Evolutionary conservation across 2,113 vertebrate genomes (phyloP), one percentile per base, ranked within the genome.

Genomic region (Phoxinus phoxinus): DNA sequence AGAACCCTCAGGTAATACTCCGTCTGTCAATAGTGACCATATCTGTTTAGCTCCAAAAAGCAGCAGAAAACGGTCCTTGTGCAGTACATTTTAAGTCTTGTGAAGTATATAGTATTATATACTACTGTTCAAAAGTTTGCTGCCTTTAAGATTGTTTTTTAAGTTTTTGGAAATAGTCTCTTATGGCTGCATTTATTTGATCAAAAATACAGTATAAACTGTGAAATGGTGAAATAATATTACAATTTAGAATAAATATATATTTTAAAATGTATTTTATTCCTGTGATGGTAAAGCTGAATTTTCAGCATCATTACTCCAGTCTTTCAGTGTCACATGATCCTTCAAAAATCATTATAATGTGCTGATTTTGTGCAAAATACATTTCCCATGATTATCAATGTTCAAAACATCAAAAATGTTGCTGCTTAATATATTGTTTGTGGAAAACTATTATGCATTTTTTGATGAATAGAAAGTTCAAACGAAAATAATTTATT

Each of bases 1-100:
- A 99, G 94, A 99, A 87, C 48, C 86, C 88, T 1, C 88, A 89
- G 88, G 88, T 89, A 48, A 83, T 71, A 8, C 9, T 35, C 37
- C 15, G 6, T 23, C 46, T 30, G 8, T 41, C 69, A 72, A 11
- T 41, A n/a, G 10, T 71, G 17, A 21, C 19, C 32, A 71, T 8
- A 9, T 71, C 67, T 23, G 67, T 41, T n/a, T 12, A 41, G 21
- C 51, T 19, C 51, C 2, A 53, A 53, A 53, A 53, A 19, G 5
- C 67, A 37, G 32, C 8, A 71, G 11, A 32, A 23, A 12, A 71
- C 12, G 4, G 21, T 41, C 32, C 19, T 71, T 37, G 4, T 23
- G 4, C 35, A 1, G 9, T 41, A 23, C 67, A 41, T 71, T 71
- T 71, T 2, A 72, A 72, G 4, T 71, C 0, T 41, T 23, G 32